Base-by-base conservation (phyloP, 30 jellyfish, hydroid and myxozoan genomes). In the Haliclystus octoradiatus region DNA sequence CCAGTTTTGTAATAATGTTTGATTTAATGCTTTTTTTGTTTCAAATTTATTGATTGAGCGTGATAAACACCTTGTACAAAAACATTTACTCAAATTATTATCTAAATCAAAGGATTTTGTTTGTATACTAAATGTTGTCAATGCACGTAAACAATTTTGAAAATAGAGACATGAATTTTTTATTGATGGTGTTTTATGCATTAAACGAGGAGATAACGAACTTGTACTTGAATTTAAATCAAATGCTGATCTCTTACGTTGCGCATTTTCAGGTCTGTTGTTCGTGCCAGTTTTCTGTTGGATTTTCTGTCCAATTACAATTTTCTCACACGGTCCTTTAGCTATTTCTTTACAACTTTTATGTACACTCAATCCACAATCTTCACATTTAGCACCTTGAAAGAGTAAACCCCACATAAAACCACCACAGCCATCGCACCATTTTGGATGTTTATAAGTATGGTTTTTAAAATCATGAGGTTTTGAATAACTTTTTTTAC, bases 341-440 rank as follows among this genome's bases (percentile, higher is more conserved):
- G 84, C 97, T 23, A 35, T 5, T 1, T 60, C 76, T 67, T 76
- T 63, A 76, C 97, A 88, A 49, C 66, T 79, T 76, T 88, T 79
- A 73, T 88, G 97, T 25, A 80, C 88, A 26, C 77, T 83, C 30
- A 88, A 40, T 2, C 93, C 94, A 76, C 97, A 88, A 66, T 80
- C 93, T 61, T 88, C 94, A 62, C 97, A 88, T 69, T 88, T 88
- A 32, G 65, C 35, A 1, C 97, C 97, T 60, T 88, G 97, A 28
- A 81, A 73, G 78, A 89, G 65, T 2, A 88, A 82, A 9, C 97
- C 97, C 97, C 97, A 88, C 1, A 88, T 61, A 68, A 88, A 88
- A 1, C 85, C 81, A 13, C 93, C 82, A 64, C 97, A 88, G 30
- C 62, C 70, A 24, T 80, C 94, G 72, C 97, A 88, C 97, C 97